These are phyloP conservation scores for Cataglyphis albicans DNA, from an alignment of 2,888 invertebrate genomes.

Conservation along the genomic window DNA sequence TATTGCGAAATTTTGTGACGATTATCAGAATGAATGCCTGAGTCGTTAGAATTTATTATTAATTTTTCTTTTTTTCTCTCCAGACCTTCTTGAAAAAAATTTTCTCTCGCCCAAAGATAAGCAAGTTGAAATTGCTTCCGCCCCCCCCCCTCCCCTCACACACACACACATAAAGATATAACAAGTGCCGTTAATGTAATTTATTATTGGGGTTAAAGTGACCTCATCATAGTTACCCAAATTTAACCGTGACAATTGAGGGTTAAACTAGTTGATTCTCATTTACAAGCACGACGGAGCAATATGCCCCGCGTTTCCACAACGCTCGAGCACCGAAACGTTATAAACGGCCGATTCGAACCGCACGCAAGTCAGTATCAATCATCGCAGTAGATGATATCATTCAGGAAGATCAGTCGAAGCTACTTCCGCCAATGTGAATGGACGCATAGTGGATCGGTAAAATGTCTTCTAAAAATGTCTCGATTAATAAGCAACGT, in stretches of 20 bases:
- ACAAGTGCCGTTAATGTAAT: slow-evolving; percentile 8
- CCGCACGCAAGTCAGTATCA: slow-evolving; percentile 26
- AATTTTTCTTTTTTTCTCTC: not conserved
- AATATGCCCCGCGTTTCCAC: slow-evolving; percentile 36
- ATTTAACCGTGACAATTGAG: slow-evolving; percentile 51
- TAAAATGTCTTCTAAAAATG: not conserved
- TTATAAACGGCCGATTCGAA: slow-evolving; percentile 36
- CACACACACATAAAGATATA: too few species aligned
- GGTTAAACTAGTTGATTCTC: slow-evolving; percentile 37
- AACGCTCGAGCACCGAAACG: slow-evolving; percentile 20
- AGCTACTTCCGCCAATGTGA: not conserved
- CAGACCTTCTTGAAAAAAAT: not conserved
- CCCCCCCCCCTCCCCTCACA: not conserved
- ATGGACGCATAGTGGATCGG: not conserved
- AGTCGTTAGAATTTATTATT: slow-evolving; percentile 4
- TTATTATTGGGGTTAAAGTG: slow-evolving; percentile 31
- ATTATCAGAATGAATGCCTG: slow-evolving; percentile 1
- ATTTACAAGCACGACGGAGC: slow-evolving; percentile 41
- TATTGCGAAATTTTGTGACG: not conserved
- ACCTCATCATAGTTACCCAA: slow-evolving; percentile 40
- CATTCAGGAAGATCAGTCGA: not conserved
- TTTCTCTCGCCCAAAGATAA: not conserved
- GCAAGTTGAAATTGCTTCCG: slow-evolving; percentile 19
- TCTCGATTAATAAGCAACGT: slow-evolving; percentile 7
- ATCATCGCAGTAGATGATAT: slow-evolving; percentile 26